Conservation (phyloP, 1,140 invertebrate genomes). For the Drosophila ironensis region DNA sequence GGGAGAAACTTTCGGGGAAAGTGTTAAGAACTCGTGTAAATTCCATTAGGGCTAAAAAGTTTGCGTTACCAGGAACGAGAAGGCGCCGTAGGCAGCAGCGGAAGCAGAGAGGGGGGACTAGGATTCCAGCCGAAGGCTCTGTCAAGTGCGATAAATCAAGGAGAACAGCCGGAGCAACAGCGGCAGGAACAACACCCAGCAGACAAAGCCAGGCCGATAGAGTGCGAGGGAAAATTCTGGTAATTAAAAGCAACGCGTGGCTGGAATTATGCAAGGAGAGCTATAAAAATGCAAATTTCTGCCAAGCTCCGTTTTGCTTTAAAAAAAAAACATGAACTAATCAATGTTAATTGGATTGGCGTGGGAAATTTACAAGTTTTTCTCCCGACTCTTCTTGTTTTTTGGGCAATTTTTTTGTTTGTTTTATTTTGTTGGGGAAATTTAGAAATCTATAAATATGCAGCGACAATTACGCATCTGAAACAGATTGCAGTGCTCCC, state of each 20-base stretch:
- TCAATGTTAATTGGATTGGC: constrained; percentile 69
- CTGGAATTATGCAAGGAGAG: constrained; percentile 64
- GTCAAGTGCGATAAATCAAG: constrained; percentile 64
- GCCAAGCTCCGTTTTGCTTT: no score
- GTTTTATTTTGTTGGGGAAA: constrained; percentile 17
- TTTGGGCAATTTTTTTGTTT: no score
- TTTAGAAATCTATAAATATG: constrained; percentile 42
- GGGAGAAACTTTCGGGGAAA: constrained; percentile 51
- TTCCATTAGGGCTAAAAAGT: constrained; percentile 68
- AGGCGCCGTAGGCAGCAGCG: background rate
- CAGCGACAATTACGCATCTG: constrained; percentile 50
- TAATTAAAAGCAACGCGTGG: constrained; percentile 53
- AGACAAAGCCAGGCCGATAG: constrained; percentile 3
- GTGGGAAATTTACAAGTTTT: constrained; percentile 35
- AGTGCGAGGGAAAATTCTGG: constrained; percentile 3
- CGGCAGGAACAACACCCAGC: constrained; percentile 20
- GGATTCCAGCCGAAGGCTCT: constrained; percentile 8
- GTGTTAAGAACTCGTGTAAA: constrained; percentile 76
- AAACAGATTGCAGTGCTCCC: constrained; percentile 28
- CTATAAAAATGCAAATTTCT: constrained; percentile 69
- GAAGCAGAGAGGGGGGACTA: constrained; percentile 1
- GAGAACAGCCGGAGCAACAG: background rate
- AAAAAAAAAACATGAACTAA: constrained; percentile 37
- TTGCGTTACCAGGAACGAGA: constrained; percentile 3
- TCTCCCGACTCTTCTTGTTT: background rate